Evolutionary conservation across 2,888 invertebrate species (phyloP).

Genomic region (Drosophila borealis): DNA sequence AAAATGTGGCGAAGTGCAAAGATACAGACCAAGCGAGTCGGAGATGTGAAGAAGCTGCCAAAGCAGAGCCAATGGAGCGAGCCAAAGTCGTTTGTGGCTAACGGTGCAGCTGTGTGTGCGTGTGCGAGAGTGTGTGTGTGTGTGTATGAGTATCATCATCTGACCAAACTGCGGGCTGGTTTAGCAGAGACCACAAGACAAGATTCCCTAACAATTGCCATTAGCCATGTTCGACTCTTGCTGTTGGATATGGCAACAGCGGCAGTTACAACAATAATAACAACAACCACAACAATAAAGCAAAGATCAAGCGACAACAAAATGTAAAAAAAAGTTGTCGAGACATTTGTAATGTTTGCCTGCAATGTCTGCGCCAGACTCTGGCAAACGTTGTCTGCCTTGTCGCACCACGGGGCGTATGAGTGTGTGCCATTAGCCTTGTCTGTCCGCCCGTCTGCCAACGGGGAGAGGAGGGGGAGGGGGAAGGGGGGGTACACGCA

Average conservation of each 20-base stretch:
- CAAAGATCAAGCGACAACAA: slow-evolving; percentile 38
- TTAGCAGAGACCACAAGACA: slow-evolving; percentile 53
- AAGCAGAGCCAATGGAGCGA: slow-evolving; percentile 46
- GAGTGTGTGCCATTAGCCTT: slow-evolving; percentile 53
- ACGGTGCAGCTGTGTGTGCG: slow-evolving; percentile 31
- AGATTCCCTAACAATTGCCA: slow-evolving; percentile 71
- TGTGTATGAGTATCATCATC: slow-evolving; percentile 22
- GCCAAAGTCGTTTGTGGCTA: slow-evolving; percentile 58
- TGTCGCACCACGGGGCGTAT: slow-evolving; percentile 66
- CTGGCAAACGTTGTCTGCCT: slow-evolving; percentile 45
- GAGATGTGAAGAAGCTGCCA: slow-evolving; percentile 13
- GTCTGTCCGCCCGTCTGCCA: slow-evolving; percentile 28
- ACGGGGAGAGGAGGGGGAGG: background rate
- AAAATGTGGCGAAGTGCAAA: slow-evolving; percentile 51
- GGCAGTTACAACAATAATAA: slow-evolving; percentile 29
- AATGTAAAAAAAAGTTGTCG: slow-evolving; percentile 44
- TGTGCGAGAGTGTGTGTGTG: slow-evolving; percentile 6
- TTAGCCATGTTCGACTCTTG: slow-evolving; percentile 58
- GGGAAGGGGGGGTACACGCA: slow-evolving; percentile 11
- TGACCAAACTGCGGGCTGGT: slow-evolving; percentile 36
- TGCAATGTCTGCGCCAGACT: slow-evolving; percentile 48
- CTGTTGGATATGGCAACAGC: slow-evolving; percentile 54
- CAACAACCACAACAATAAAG: slow-evolving; percentile 23
- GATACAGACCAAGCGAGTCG: slow-evolving; percentile 1
- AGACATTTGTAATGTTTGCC: slow-evolving; percentile 54